These are phyloP conservation scores for Acanthurus lineatus DNA, from an alignment of 2,797 vertebrate species.

Conservation along the genomic window DNA sequence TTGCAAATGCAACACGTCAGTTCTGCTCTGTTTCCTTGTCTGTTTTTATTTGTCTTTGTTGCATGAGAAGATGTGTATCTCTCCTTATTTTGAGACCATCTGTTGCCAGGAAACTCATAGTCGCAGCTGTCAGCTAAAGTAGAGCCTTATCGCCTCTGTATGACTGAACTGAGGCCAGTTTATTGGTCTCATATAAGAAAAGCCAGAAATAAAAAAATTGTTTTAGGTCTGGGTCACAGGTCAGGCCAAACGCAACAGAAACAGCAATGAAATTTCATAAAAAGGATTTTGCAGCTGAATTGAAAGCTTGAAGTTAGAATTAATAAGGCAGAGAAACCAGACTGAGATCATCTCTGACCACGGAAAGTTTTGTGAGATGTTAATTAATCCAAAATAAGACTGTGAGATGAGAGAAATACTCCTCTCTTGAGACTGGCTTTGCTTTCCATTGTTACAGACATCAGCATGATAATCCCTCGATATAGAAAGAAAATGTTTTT, in stretches of 20 bases:
- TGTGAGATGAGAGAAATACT: neutral
- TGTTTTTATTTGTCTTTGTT: neutral
- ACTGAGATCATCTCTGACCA: neutral
- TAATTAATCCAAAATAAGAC: neutral
- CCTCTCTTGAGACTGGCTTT: neutral
- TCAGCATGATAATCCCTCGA: neutral
- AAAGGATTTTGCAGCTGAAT: neutral
- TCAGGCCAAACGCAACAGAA: neutral
- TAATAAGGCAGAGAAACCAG: neutral
- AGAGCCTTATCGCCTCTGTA: neutral
- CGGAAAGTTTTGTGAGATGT: neutral
- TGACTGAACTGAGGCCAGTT: neutral
- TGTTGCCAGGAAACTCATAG: neutral
- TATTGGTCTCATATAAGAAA: neutral
- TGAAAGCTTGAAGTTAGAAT: neutral
- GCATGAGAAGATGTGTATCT: neutral
- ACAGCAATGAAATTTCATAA: neutral
- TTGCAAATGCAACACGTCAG: neutral
- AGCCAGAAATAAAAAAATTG: neutral
- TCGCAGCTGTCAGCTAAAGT: neutral
- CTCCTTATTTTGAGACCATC: constrained; percentile 8
- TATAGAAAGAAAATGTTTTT: neutral
- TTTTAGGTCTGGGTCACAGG: neutral
- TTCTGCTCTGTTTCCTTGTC: neutral
- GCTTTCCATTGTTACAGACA: neutral